These are phyloP conservation scores for Pelagia noctiluca DNA, from an alignment of 30 jellyfish, hydroid and myxozoan genomes.

Conservation along the genomic window DNA sequence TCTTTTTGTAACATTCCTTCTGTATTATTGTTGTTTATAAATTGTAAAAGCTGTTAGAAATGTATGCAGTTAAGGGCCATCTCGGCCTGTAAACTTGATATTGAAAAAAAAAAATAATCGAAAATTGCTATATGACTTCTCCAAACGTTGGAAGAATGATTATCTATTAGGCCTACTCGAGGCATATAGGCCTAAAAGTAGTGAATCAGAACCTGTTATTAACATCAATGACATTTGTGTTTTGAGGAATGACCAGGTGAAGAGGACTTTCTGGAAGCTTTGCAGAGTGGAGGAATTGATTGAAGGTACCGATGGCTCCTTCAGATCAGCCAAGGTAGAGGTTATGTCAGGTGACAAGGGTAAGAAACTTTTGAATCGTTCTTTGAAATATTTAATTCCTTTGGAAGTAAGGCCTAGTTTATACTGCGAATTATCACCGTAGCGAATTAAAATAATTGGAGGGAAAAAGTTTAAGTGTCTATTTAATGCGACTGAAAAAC, in stretches of 20 bases:
- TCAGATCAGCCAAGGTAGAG: slow-evolving; percentile 50
- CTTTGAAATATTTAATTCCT: slow-evolving; percentile 47
- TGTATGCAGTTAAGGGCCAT: too few relatives aligned
- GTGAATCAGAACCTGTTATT: slow-evolving; percentile 32
- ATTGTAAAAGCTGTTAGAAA: too few relatives aligned
- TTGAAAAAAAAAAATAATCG: too few relatives aligned
- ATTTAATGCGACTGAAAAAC: too few relatives aligned
- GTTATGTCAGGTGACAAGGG: slow-evolving; percentile 19
- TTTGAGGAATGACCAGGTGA: slow-evolving; percentile 44
- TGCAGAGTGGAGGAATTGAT: slow-evolving; percentile 58
- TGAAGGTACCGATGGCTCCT: slow-evolving; percentile 46
- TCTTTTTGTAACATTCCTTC: too few relatives aligned
- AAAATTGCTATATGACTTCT: slow-evolving; percentile 5
- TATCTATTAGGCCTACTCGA: slow-evolving; percentile 46
- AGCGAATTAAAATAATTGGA: too few relatives aligned
- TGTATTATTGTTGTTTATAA: too few relatives aligned
- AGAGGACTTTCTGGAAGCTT: slow-evolving; percentile 50
- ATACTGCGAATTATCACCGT: too few relatives aligned
- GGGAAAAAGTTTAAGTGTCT: too few relatives aligned
- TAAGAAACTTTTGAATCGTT: slow-evolving; percentile 24
- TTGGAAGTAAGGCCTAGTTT: slow-evolving; percentile 30
- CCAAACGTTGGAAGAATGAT: slow-evolving; percentile 41
- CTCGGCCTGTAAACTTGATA: too few relatives aligned
- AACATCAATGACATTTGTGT: slow-evolving; percentile 16
- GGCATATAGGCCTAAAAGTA: slow-evolving; percentile 48